phyloP scores from a whole-genome alignment of 2,888 invertebrate genomes.

The Periphyllus acericola region DNA sequence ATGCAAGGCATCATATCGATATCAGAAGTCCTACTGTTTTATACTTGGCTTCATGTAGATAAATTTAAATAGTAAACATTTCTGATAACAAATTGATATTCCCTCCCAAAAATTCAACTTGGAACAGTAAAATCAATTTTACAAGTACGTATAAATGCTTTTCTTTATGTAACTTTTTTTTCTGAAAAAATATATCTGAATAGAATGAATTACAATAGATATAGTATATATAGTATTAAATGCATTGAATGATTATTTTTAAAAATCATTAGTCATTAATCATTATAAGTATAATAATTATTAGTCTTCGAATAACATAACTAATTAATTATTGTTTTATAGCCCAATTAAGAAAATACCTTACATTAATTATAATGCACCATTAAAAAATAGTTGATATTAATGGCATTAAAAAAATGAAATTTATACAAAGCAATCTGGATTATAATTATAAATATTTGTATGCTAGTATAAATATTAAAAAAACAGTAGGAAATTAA shows the following conservation, averaged over 20 bases:
- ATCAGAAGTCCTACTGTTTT: conserved; percentile 30
- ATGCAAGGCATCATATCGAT: conserved; percentile 10
- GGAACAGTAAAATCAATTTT: conserved; percentile 21
- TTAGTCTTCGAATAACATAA: not conserved
- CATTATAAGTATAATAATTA: not conserved
- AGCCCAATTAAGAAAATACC: too few relatives aligned
- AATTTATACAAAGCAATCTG: too few relatives aligned
- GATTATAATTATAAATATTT: too few relatives aligned
- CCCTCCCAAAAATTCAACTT: conserved; percentile 35
- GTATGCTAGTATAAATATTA: too few relatives aligned
- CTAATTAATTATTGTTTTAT: not conserved
- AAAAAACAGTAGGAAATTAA: too few relatives aligned
- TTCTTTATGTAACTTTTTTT: conserved; percentile 24
- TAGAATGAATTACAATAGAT: conserved; percentile 2
- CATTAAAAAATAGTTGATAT: too few relatives aligned
- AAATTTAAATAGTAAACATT: conserved; percentile 22
- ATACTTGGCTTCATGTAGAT: conserved; percentile 16
- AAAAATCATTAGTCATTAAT: not conserved
- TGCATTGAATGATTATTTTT: not conserved
- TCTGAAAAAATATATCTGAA: conserved; percentile 45
- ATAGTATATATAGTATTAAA: not conserved
- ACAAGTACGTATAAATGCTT: conserved; percentile 12
- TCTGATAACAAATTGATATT: conserved; percentile 15
- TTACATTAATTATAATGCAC: too few relatives aligned
- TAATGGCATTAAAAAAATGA: too few relatives aligned